Conservation (phyloP, 2,113 vertebrate species). For the Polyodon spathula region DNA sequence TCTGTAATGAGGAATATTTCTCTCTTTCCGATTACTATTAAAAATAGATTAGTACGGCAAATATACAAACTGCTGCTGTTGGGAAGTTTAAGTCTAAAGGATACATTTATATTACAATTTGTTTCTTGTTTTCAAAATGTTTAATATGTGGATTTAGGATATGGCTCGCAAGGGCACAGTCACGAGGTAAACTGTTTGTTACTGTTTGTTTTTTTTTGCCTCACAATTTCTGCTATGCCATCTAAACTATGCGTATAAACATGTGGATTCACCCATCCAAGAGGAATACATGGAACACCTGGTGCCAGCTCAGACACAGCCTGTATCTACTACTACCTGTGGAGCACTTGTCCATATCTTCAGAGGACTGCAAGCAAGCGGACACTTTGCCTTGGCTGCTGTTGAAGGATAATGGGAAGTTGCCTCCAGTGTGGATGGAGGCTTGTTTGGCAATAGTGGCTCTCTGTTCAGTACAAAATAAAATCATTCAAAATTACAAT, state of each 20-base stretch:
- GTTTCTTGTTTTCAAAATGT: too few relatives aligned
- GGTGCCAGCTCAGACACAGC: too few relatives aligned
- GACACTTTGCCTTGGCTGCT: constrained; percentile 72
- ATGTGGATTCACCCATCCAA: too few relatives aligned
- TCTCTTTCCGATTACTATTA: background rate
- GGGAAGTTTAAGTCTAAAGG: too few relatives aligned
- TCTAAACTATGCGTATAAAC: too few relatives aligned
- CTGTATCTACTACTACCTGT: constrained; percentile 61
- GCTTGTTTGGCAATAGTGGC: constrained; percentile 70
- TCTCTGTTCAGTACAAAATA: constrained; percentile 42
- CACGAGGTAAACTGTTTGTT: too few relatives aligned
- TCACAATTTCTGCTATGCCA: too few relatives aligned
- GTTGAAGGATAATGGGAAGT: constrained; percentile 60
- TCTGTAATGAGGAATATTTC: background rate
- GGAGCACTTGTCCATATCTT: constrained; percentile 90
- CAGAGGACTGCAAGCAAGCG: constrained; percentile 84
- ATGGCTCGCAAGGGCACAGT: too few relatives aligned
- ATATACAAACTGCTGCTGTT: background rate
- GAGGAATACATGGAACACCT: too few relatives aligned
- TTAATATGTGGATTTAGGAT: too few relatives aligned
- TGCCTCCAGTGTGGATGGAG: constrained; percentile 59
- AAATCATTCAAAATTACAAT: background rate
- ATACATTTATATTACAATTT: too few relatives aligned
- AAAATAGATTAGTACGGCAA: background rate
- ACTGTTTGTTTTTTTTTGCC: too few relatives aligned